Evolutionary conservation across 2,888 invertebrate species (phyloP).

Genomic region (Nemurella pictetii): DNA sequence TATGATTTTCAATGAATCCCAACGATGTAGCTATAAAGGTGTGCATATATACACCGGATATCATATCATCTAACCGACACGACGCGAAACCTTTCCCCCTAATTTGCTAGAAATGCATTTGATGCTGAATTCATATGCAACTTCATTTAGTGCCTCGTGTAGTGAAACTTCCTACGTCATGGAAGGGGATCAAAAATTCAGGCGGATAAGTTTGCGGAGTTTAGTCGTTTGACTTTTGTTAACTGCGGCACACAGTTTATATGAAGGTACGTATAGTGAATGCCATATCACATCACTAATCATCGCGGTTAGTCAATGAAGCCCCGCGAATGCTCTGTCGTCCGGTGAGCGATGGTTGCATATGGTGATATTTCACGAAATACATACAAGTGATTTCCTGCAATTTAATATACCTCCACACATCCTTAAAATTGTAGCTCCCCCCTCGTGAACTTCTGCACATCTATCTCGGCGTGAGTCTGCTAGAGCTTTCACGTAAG

Average conservation of each 20-base stretch:
- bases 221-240: background rate
- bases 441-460: background rate
- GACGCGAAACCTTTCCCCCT: background rate
- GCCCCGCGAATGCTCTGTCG: too few relatives aligned
- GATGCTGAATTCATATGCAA: background rate
- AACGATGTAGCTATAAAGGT: background rate
- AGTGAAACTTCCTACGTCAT: background rate
- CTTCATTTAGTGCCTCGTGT: background rate
- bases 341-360: too few relatives aligned
- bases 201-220: background rate
- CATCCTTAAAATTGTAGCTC: background rate
- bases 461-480: background rate
- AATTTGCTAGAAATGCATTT: background rate
- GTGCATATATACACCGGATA: too few relatives aligned
- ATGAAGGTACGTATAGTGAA: too few relatives aligned
- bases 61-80: background rate
- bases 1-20: background rate
- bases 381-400: background rate
- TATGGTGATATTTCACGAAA: background rate
- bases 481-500: background rate
- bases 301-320: too few relatives aligned
- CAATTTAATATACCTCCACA: background rate
- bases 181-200: too few relatives aligned
- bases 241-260: too few relatives aligned
- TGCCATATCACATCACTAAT: too few relatives aligned